A percentile compares a stretch with the other conserved stretches of the same genome.
These are phyloP conservation scores for Pterobdella sp. DNA, from an alignment of 2,888 invertebrate species.

Conservation along the genomic window DNA sequence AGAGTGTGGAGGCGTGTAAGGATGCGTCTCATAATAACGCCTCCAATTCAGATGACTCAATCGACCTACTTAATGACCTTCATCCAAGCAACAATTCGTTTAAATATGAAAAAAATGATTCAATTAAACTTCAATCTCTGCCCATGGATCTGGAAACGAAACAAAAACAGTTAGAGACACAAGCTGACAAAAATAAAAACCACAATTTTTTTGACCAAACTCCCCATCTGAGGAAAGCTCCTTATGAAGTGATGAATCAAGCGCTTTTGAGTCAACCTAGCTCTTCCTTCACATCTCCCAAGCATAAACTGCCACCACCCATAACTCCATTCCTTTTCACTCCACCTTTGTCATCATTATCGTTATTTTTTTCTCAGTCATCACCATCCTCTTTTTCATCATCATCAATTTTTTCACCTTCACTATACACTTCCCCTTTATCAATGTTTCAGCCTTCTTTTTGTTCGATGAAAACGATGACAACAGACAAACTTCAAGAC, in stretches of 20 bases:
- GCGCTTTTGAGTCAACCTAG: not conserved
- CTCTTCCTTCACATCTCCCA: not conserved
- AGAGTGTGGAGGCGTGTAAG: too few species aligned
- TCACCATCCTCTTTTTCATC: slow-evolving; percentile 5
- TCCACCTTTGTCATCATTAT: not conserved
- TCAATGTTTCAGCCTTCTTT: not conserved
- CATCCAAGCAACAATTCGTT: too few species aligned
- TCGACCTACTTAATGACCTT: too few species aligned
- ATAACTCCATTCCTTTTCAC: not conserved
- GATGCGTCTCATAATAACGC: too few species aligned
- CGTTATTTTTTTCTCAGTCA: not conserved
- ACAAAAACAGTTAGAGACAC: too few species aligned
- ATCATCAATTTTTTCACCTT: not conserved
- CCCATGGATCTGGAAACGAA: too few species aligned
- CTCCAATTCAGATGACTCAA: too few species aligned
- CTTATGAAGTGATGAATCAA: not conserved
- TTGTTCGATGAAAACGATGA: not conserved
- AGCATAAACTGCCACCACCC: not conserved
- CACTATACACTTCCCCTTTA: not conserved
- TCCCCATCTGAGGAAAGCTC: not conserved
- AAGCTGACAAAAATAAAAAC: not conserved
- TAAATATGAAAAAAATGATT: too few species aligned
- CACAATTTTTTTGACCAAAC: too few species aligned
- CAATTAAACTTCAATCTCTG: too few species aligned
- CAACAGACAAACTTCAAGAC: not conserved